These are phyloP conservation scores for Catostylus mosaicus DNA, from an alignment of 30 jellyfish, hydroid and myxozoan species.

Conservation along the genomic window DNA sequence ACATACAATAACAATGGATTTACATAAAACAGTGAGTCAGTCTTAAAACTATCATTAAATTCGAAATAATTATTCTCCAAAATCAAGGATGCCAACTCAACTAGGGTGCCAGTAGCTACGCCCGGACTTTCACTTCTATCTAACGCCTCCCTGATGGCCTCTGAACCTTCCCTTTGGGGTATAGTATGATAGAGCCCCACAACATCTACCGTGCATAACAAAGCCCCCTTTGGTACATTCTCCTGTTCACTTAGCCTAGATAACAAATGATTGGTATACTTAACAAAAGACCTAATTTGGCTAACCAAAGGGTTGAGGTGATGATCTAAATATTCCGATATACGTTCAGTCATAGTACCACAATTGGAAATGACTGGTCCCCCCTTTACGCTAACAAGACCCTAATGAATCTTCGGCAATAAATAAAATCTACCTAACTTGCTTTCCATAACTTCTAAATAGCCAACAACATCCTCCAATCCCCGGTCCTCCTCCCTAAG, in stretches of 20 bases:
- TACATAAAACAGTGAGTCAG: too few species aligned
- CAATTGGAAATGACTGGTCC: slow-evolving; percentile 23
- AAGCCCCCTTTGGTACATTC: slow-evolving; percentile 16
- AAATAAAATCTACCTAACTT: slow-evolving; percentile 24
- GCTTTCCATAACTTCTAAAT: not conserved
- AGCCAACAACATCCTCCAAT: not conserved
- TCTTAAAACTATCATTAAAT: not conserved
- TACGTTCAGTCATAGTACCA: slow-evolving; percentile 31
- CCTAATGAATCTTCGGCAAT: slow-evolving; percentile 23
- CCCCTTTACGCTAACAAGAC: slow-evolving; percentile 32
- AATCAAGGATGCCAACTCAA: slow-evolving; percentile 37
- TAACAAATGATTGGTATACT: slow-evolving; percentile 19
- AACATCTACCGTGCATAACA: slow-evolving; percentile 8
- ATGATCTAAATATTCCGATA: slow-evolving; percentile 14
- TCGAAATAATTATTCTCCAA: slow-evolving; percentile 3
- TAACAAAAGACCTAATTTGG: slow-evolving; percentile 7
- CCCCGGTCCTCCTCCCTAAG: too few species aligned
- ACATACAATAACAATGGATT: too few species aligned
- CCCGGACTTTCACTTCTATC: slow-evolving; percentile 1
- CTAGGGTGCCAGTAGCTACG: slow-evolving; percentile 43
- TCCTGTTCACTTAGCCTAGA: not conserved
- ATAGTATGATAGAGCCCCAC: slow-evolving; percentile 22
- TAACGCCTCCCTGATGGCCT: slow-evolving; percentile 33
- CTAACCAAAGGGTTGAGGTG: slow-evolving; percentile 42
- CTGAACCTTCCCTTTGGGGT: slow-evolving; percentile 23